Percentiles rank a stretch among this genome's conserved stretches.
Conservation (phyloP, 1,140 invertebrate species). For the Drosophila melanogaster region Release_6_plus_ISO1_MT NT_033777.3:15907001-15907500, state of each 20-base stretch:
- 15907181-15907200: not conserved
- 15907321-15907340: constrained; percentile 15
- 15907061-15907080: too few relatives aligned
- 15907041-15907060: too few relatives aligned
- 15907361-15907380: too few relatives aligned
- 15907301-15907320: not conserved
- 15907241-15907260: too few relatives aligned
- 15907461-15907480: not conserved
- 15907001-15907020: not conserved
- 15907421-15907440: not conserved
- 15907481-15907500: too few relatives aligned
- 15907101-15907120: too few relatives aligned
- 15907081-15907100: too few relatives aligned
- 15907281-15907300: not conserved
- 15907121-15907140: not conserved
- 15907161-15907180: not conserved
- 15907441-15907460: not conserved
- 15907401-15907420: constrained; percentile 36
- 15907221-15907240: too few relatives aligned
- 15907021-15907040: not conserved
- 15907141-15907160: not conserved
- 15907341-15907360: not conserved
- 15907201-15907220: not conserved
- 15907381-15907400: constrained; percentile 45
- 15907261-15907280: not conserved